Percentiles rank a stretch among this genome's conserved stretches.
Conservation (phyloP, 1,140 invertebrate species). For the Leptinotarsa lineolata region DNA sequence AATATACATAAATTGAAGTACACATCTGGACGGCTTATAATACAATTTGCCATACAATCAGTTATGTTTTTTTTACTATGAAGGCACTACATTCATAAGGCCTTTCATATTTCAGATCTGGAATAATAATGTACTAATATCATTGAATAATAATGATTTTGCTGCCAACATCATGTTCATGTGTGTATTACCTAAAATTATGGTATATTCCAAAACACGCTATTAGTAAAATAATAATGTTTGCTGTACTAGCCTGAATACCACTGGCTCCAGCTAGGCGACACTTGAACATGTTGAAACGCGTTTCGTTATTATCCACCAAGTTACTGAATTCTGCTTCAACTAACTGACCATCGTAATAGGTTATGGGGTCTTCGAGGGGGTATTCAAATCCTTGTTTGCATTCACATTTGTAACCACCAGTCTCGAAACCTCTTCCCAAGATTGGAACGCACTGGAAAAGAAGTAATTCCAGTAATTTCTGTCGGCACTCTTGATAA, state of each 20-base stretch:
- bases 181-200: slow-evolving; percentile 19
- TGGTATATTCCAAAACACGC: slow-evolving; percentile 35
- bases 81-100: slow-evolving; percentile 32
- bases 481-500: background rate
- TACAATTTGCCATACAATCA: background rate
- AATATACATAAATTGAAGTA: slow-evolving; percentile 12
- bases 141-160: background rate
- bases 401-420: slow-evolving; percentile 98
- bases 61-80: slow-evolving; percentile 4
- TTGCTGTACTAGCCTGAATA: slow-evolving; percentile 40
- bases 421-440: slow-evolving; percentile 86
- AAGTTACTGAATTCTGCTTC: slow-evolving; percentile 93
- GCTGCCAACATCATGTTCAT: background rate
- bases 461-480: background rate
- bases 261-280: slow-evolving; percentile 78
- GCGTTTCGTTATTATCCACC: slow-evolving; percentile 74
- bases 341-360: slow-evolving; percentile 94
- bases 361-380: slow-evolving; percentile 91
- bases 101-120: slow-evolving; percentile 19
- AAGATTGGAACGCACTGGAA: slow-evolving; percentile 91
- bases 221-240: slow-evolving; percentile 36
- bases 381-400: slow-evolving; percentile 97
- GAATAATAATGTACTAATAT: background rate
- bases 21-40: slow-evolving; percentile 11
- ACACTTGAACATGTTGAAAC: slow-evolving; percentile 90